Conservation (phyloP, 2,888 invertebrate species). For the Thymelicus sylvestris region DNA sequence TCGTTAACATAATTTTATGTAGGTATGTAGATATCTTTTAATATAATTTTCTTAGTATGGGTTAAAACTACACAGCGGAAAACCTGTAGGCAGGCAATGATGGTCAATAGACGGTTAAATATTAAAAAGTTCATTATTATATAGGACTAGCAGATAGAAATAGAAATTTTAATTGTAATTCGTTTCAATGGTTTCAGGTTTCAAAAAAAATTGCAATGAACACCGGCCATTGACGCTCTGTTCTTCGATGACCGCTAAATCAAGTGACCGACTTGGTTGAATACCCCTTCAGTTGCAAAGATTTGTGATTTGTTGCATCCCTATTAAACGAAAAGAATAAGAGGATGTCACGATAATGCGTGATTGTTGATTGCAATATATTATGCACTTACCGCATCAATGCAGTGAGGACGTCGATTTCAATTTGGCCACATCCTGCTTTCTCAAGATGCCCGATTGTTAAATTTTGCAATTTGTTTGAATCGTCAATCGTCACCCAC, state of each 20-base stretch:
- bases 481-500: constrained; percentile 37
- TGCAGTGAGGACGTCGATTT: constrained; percentile 77
- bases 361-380: constrained; percentile 75
- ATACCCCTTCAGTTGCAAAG: constrained; percentile 18
- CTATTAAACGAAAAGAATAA: constrained; percentile 57
- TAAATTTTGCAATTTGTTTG: constrained; percentile 54
- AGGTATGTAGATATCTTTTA: no score
- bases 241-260: constrained; percentile 11
- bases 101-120: no score
- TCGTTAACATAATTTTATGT: no score
- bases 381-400: constrained; percentile 68
- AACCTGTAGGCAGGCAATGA: no score
- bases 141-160: no score
- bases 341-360: constrained; percentile 71
- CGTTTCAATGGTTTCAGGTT: no score
- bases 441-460: constrained; percentile 71
- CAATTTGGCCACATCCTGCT: constrained; percentile 81
- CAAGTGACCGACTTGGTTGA: constrained; percentile 17
- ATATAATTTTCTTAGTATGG: no score
- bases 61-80: no score
- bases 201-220: neutral
- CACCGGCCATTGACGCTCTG: neutral
- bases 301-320: constrained; percentile 50
- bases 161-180: no score
- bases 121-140: neutral